Evolutionary conservation across 2,113 vertebrate species (phyloP).

Genomic region (Mirza zaza): DNA sequence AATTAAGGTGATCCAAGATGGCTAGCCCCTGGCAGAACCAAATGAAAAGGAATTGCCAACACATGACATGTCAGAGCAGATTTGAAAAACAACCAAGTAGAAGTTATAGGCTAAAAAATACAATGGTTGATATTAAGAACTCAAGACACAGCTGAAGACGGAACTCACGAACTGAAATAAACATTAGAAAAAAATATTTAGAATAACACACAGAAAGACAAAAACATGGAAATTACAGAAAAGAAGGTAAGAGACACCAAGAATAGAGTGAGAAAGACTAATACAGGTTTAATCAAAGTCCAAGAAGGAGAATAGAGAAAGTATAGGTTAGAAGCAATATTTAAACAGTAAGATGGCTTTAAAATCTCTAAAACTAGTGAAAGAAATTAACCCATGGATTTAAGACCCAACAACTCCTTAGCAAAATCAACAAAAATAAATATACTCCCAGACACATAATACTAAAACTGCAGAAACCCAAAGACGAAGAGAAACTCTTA

Average conservation of each 20-base stretch:
- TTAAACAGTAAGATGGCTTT: neutral
- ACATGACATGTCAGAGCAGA: neutral
- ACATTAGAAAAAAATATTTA: neutral
- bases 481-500: neutral
- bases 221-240: neutral
- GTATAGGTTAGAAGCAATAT: neutral
- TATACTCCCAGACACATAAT: neutral
- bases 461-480: neutral
- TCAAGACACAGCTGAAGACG: neutral
- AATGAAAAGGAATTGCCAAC: neutral
- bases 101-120: neutral
- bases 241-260: neutral
- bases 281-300: neutral
- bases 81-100: neutral
- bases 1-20: neutral
- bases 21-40: neutral
- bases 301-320: neutral
- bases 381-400: neutral
- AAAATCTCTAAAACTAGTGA: neutral
- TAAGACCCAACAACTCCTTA: neutral
- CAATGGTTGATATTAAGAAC: neutral
- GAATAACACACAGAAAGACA: neutral
- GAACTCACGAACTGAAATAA: neutral
- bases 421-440: neutral
- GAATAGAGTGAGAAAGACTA: neutral